phyloP scores from a whole-genome alignment of 2,888 invertebrate genomes.

The Rhagonycha fulva region DNA sequence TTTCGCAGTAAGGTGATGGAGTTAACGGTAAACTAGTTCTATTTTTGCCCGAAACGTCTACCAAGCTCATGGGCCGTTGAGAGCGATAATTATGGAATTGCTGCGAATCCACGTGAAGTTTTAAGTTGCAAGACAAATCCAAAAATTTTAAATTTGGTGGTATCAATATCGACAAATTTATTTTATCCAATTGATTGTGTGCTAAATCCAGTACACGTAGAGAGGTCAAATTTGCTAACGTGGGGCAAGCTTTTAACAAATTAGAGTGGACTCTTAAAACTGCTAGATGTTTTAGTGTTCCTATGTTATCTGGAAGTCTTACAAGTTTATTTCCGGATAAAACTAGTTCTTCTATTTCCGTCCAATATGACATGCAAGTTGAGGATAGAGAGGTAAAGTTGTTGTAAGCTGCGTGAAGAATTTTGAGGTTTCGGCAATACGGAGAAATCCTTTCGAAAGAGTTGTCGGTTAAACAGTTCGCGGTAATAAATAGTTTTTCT shows the following conservation, averaged over 20 bases:
- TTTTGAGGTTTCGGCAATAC: slow-evolving; percentile 65
- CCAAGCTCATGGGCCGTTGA: slow-evolving; percentile 78
- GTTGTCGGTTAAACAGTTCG: slow-evolving; percentile 76
- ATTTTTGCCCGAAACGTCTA: slow-evolving; percentile 84
- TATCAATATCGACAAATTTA: slow-evolving; percentile 75
- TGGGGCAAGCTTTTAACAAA: slow-evolving; percentile 73
- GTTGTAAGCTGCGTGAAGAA: slow-evolving; percentile 80
- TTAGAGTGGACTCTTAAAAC: slow-evolving; percentile 84
- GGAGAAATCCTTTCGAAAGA: slow-evolving; percentile 63
- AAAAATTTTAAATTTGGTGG: slow-evolving; percentile 83
- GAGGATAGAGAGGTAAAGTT: slow-evolving; percentile 74
- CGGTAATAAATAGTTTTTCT: slow-evolving; percentile 74
- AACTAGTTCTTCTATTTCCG: slow-evolving; percentile 79
- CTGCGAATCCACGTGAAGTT: slow-evolving; percentile 80
- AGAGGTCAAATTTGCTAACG: slow-evolving; percentile 73
- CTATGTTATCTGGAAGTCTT: slow-evolving; percentile 75
- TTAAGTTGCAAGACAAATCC: slow-evolving; percentile 82
- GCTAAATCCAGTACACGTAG: slow-evolving; percentile 82
- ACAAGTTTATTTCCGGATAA: slow-evolving; percentile 81
- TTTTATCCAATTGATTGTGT: slow-evolving; percentile 81
- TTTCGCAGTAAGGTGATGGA: slow-evolving; percentile 57
- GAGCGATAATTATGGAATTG: slow-evolving; percentile 81
- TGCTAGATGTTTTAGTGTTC: slow-evolving; percentile 70
- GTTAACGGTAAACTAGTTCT: slow-evolving; percentile 66
- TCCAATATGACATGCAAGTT: slow-evolving; percentile 75